Conservation (phyloP, 2,888 invertebrate species). For the Ashinkailepas kermadecensis region DNA sequence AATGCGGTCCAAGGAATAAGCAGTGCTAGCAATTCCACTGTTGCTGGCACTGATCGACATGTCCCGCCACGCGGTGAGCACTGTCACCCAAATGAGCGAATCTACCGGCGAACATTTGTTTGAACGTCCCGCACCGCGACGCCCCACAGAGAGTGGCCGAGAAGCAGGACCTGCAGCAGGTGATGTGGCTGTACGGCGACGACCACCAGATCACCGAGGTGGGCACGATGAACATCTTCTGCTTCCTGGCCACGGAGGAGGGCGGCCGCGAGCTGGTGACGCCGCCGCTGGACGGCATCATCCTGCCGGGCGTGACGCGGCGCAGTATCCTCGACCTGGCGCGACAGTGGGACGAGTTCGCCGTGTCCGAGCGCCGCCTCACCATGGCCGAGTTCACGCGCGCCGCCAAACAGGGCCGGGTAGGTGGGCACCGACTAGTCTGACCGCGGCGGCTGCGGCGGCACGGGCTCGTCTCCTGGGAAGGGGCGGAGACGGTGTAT, state of each 20-base stretch:
- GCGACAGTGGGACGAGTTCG: conserved; percentile 75
- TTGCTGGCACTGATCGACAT: no score
- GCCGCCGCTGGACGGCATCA: conserved; percentile 86
- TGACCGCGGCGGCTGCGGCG: no score
- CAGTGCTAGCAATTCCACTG: no score
- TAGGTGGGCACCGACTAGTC: conserved; percentile 47
- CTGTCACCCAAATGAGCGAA: no score
- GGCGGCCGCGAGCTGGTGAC: conserved; percentile 75
- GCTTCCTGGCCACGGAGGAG: conserved; percentile 74
- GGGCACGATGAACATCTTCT: conserved; percentile 97
- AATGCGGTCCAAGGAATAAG: no score
- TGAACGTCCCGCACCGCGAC: no score
- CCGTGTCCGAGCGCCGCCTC: conserved; percentile 67
- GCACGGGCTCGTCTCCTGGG: no score
- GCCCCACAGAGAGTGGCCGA: conserved; percentile 53
- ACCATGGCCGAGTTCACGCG: conserved; percentile 74
- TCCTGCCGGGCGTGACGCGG: conserved; percentile 89
- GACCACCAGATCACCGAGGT: conserved; percentile 92
- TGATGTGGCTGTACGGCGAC: conserved; percentile 90
- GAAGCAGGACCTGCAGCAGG: conserved; percentile 80
- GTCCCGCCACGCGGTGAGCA: no score
- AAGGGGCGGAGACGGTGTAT: no score
- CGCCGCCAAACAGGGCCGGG: conserved; percentile 69
- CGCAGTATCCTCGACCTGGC: conserved; percentile 75
- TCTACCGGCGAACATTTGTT: no score